phyloP scores from a whole-genome alignment of 2,113 vertebrate species.

The Thinocorus orbignyianus region DNA sequence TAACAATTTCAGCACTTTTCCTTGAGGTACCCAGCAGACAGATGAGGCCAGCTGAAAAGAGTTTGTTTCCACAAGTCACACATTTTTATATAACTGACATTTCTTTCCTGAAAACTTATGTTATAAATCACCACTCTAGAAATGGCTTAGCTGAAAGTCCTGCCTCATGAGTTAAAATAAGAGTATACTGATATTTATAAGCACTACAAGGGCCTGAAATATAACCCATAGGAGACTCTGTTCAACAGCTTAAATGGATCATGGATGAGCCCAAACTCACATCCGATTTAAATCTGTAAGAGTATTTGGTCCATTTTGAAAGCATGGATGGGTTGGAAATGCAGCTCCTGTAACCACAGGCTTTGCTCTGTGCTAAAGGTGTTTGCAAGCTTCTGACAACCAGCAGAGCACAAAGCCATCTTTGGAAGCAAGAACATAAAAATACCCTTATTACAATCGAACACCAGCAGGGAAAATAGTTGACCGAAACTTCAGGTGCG shows the following conservation, averaged over 20 bases:
- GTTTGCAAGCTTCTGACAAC: conserved; percentile 3
- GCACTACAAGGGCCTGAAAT: not conserved
- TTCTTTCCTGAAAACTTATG: not conserved
- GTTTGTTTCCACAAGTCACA: not conserved
- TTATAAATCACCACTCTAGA: not conserved
- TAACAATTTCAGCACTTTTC: not conserved
- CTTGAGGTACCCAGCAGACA: not conserved
- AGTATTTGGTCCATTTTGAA: conserved; percentile 53
- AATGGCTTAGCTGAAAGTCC: not conserved
- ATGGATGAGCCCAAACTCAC: not conserved
- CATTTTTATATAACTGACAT: not conserved
- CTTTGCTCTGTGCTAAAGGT: not conserved
- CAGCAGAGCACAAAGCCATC: conserved; percentile 5
- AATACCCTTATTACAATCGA: not conserved
- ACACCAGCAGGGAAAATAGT: conserved; percentile 15
- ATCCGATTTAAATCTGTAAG: not conserved
- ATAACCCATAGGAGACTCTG: not conserved
- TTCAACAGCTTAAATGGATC: not conserved
- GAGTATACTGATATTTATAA: not conserved
- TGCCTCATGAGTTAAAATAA: not conserved
- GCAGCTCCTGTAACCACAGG: not conserved
- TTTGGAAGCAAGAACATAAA: conserved; percentile 35
- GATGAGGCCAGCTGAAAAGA: not conserved
- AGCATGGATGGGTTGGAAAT: conserved; percentile 1
- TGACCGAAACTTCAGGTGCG: conserved; percentile 16